A percentile compares a stretch with the other conserved stretches of the same genome.
Conservation (phyloP, 2,113 vertebrate genomes). For the Sialia sialis region DNA sequence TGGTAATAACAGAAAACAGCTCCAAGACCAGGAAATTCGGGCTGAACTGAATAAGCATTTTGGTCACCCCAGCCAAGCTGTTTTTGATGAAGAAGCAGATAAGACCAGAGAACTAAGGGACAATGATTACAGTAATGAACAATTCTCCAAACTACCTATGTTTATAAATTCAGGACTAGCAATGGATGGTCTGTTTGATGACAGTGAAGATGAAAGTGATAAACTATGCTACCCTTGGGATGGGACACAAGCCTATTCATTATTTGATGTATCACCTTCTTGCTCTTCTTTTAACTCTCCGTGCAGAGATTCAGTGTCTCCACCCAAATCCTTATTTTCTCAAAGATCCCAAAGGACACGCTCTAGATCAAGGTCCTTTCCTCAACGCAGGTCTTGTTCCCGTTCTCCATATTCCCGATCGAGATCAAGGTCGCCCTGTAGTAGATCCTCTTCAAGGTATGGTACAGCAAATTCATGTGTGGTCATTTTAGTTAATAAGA, state of each 20-base stretch:
- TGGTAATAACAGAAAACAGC: slow-evolving; percentile 83
- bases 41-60: slow-evolving; percentile 99
- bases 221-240: slow-evolving; percentile 92
- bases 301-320: slow-evolving; percentile 89
- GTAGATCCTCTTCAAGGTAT: slow-evolving; percentile 90
- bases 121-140: slow-evolving; percentile 78
- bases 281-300: slow-evolving; percentile 93
- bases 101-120: slow-evolving; percentile 76
- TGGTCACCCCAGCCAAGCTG: slow-evolving; percentile 87
- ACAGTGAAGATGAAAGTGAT: slow-evolving; percentile 88
- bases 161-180: slow-evolving; percentile 90
- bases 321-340: slow-evolving; percentile 88
- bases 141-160: slow-evolving; percentile 85
- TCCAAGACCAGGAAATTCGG: slow-evolving; percentile 94
- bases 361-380: slow-evolving; percentile 81
- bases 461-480: slow-evolving; percentile 22
- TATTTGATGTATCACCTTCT: slow-evolving; percentile 91
- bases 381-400: slow-evolving; percentile 84
- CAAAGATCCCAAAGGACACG: slow-evolving; percentile 84
- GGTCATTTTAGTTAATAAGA: neutral
- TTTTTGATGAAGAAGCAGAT: slow-evolving; percentile 80
- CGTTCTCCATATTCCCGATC: slow-evolving; percentile 89
- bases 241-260: slow-evolving; percentile 89
- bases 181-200: slow-evolving; percentile 87
- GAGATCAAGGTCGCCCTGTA: slow-evolving; percentile 91